These are phyloP conservation scores for Erpornis zantholeuca DNA, from an alignment of 2,113 vertebrate genomes.

Conservation along the genomic window DNA sequence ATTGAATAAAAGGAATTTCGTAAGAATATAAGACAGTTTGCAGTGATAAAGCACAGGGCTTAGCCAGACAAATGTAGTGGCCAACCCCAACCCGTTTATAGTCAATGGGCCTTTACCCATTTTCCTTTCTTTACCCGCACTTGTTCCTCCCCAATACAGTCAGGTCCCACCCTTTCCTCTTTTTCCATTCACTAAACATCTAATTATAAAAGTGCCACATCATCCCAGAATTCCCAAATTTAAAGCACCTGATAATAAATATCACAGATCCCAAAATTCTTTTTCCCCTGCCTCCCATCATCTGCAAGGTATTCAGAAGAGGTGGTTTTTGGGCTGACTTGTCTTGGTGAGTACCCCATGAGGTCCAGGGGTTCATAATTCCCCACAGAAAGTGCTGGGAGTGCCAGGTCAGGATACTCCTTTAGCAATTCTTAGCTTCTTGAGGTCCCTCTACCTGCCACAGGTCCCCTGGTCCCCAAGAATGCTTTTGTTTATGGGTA, in stretches of 20 bases:
- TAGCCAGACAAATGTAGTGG: not conserved
- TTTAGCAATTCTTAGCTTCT: not conserved
- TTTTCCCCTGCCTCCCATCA: not conserved
- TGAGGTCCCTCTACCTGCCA: not conserved
- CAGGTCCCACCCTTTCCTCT: not conserved
- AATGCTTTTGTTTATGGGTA: not conserved
- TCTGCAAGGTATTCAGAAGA: not conserved
- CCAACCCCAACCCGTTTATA: not conserved
- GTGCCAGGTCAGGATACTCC: not conserved
- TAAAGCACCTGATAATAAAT: not conserved
- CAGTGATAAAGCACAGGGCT: not conserved
- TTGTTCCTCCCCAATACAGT: not conserved
- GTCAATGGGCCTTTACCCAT: not conserved
- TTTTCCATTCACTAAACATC: not conserved
- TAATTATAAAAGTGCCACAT: not conserved
- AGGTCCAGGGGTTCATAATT: not conserved
- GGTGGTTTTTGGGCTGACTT: not conserved
- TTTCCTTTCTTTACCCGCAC: not conserved
- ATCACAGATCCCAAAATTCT: not conserved
- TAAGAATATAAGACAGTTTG: not conserved
- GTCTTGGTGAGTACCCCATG: rapidly evolving
- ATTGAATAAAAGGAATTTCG: not conserved
- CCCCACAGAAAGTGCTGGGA: not conserved
- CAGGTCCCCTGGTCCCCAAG: not conserved
- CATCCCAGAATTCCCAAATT: not conserved